Base-by-base conservation (phyloP, 1,140 invertebrate species). In the Lepidostoma basale region DNA sequence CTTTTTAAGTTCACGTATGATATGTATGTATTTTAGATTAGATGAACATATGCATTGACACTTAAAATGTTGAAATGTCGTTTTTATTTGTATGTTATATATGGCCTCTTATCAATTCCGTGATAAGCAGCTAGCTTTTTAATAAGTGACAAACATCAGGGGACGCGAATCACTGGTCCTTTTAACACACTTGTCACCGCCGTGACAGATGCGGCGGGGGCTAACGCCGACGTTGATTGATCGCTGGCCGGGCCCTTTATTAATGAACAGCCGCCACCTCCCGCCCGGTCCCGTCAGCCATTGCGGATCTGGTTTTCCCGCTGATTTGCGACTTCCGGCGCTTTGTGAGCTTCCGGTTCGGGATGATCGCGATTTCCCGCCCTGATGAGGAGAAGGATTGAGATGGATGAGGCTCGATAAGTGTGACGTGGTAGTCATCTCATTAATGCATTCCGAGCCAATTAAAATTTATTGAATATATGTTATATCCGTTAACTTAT, bases 171-270 rank as follows among this genome's bases (percentile, higher is more conserved):
- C 54, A 39, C 20, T 22, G 36, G 52, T 16, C 36, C 36, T 58
- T 52, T 58, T 58, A 67, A 68, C 66, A 62, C 23, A 68, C 56
- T 68, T 68, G 66, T 68, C 52, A 67, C 52, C 44, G 42, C 2
- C 26, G 22, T 62, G 66, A 68, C 66, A 62, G 54, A 60, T 62
- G 66, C 45, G 66, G 66, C 66, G 39, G 58, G 66, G 33, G 44
- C 56, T 18, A 58, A 58, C 18, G 18, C 40, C 47, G 67, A 63
- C 67, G 60, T 40, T 68, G 58, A 68, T 63, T 52, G 67, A 68
- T 68, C 67, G 59, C 54, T 60, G 54, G 62, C 30, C 28, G 54
- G 54, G 54, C 30, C 40, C 59, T 62, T 62, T 62, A 62, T 62
- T 62, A 62, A 62, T 62, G 59, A 62, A 44, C 59, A 45, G 28